Evolutionary conservation across 2,113 vertebrate genomes (phyloP), one percentile per base, ranked within the genome.

Genomic region (Cettia cetti): DNA sequence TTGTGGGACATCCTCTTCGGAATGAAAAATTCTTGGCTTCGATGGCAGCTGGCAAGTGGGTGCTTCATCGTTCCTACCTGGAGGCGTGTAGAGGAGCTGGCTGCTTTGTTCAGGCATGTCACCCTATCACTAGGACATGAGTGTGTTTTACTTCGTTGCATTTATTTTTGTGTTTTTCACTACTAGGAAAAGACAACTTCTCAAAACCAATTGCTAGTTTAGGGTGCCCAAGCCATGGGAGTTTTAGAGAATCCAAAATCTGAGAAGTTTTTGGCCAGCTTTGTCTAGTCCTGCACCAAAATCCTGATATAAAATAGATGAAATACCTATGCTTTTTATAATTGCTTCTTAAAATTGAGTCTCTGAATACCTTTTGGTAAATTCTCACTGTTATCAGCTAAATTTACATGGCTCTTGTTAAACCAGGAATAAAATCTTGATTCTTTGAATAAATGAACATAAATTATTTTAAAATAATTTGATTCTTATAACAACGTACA

Each of bases 1-100:
- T 99, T 68, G 99, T 99, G 65, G 99, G 99, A 39, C 98, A 98
- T 78, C 99, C 99, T 8, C 98, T 99, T 91, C 98, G 99, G 7
- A 99, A 99, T 37, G 99, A 99, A 88, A 99, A 99, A 64, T 99
- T 99, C 92, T 91, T 99, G 93, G 99, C 99, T 17, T 99, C 99
- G 0, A 98, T 99, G 99, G 99, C 99, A 28, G 98, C 99, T 4
- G 99, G 99, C 3, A 99, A 99, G 89, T 99, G 99, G 99, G 99
- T 99, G 77, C 98, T 99, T 42, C 99, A 99, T 89, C 98, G 99
- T 61, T 99, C 99, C 20, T 99, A 99, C 95, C 96, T 99, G 81
- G 99, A 99, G 88, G 99, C 99, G 0, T 99, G 99, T 44, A 98
- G 99, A 78, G 95, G 98, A 24, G 98, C 98, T 23, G 98, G 97